These are phyloP conservation scores for Australoheros facetus DNA, from an alignment of 2,797 vertebrate genomes.

Conservation along the genomic window DNA sequence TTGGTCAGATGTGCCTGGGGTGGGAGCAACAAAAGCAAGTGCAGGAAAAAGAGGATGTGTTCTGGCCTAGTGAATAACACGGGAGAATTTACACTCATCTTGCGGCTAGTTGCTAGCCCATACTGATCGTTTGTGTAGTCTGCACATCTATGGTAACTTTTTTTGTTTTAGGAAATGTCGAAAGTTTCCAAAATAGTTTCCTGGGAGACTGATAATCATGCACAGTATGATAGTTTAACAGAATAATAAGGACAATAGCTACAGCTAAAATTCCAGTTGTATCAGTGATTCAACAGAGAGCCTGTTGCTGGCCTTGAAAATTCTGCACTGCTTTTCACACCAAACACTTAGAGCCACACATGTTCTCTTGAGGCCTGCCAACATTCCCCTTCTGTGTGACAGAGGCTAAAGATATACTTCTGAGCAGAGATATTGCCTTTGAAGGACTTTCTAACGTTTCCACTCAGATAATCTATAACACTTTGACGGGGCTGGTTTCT, in stretches of 20 bases:
- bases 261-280: constrained; percentile 7
- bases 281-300: neutral
- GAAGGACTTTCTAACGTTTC: constrained; percentile 24
- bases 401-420: constrained; percentile 62
- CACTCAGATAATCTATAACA: constrained; percentile 55
- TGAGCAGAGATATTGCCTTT: constrained; percentile 11
- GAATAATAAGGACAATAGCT: constrained; percentile 8
- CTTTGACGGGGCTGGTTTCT: constrained; percentile 19
- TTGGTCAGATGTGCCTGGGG: too few species aligned
- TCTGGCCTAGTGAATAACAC: too few species aligned
- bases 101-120: too few species aligned
- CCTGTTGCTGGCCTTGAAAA: constrained; percentile 21
- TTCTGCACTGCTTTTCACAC: constrained; percentile 47
- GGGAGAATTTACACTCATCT: too few species aligned
- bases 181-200: neutral
- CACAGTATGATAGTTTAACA: constrained; percentile 17
- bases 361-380: constrained; percentile 33
- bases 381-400: constrained; percentile 50
- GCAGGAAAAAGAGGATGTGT: too few species aligned
- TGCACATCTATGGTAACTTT: too few species aligned
- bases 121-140: too few species aligned
- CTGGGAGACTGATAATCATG: neutral
- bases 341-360: constrained; percentile 44
- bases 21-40: too few species aligned
- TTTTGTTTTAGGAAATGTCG: neutral